These are phyloP conservation scores for Poeciliopsis infans DNA, from an alignment of 2,797 vertebrate genomes.

Conservation along the genomic window DNA sequence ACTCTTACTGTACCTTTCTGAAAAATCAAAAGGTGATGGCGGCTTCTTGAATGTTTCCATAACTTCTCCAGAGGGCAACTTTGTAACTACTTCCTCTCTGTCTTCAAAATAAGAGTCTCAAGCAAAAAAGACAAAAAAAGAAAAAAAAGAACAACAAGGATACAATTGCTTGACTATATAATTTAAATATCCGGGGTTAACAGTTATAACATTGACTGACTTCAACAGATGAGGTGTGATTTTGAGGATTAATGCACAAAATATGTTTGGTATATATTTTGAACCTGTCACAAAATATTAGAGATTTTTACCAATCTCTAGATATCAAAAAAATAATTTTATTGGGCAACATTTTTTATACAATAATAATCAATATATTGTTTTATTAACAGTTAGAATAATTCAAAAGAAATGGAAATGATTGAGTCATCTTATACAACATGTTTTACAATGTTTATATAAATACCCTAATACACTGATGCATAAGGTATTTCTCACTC, in stretches of 20 bases:
- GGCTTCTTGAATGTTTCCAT: background rate
- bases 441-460: background rate
- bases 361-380: background rate
- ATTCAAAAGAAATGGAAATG: background rate
- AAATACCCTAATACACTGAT: background rate
- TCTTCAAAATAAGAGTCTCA: constrained; percentile 1
- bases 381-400: background rate
- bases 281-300: background rate
- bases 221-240: background rate
- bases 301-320: background rate
- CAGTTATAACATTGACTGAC: background rate
- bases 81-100: background rate
- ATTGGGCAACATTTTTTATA: background rate
- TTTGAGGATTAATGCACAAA: background rate
- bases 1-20: background rate
- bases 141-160: background rate
- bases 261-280: background rate
- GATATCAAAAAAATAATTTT: background rate
- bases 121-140: background rate
- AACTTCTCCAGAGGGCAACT: background rate
- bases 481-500: background rate
- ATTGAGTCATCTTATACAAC: background rate
- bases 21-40: background rate
- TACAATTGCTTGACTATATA: background rate
- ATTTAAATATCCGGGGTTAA: background rate